phyloP scores from a whole-genome alignment of 2,888 invertebrate species.

The Tenthredo mesomela region DNA sequence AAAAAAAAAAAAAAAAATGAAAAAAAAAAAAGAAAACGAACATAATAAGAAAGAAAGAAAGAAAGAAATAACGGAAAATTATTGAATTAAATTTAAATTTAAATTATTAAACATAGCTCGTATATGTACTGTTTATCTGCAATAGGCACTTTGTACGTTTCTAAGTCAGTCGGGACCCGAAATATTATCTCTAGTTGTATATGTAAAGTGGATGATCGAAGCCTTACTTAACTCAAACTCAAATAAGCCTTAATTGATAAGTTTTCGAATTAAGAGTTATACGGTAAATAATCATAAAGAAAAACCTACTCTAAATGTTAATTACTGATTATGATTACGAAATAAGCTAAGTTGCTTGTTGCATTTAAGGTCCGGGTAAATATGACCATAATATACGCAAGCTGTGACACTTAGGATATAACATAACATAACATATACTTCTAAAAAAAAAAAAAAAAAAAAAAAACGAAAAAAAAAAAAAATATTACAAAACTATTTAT shows the following conservation, averaged over 20 bases:
- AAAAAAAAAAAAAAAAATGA: not conserved
- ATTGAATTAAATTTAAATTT: constrained; percentile 82
- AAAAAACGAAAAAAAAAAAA: constrained; percentile 1
- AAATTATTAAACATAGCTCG: constrained; percentile 70
- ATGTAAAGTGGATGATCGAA: constrained; percentile 51
- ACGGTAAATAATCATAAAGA: constrained; percentile 59
- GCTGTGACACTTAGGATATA: constrained; percentile 52
- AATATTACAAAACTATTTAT: constrained; percentile 49
- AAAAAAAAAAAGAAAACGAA: not conserved
- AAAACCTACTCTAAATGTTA: constrained; percentile 70
- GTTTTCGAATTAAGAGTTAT: constrained; percentile 61
- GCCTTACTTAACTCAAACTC: constrained; percentile 56
- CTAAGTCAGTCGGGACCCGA: constrained; percentile 73
- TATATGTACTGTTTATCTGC: constrained; percentile 53
- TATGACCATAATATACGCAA: constrained; percentile 65
- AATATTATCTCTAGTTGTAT: constrained; percentile 59
- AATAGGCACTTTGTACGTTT: constrained; percentile 57
- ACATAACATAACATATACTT: constrained; percentile 42
- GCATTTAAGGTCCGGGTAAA: constrained; percentile 69
- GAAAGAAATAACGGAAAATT: constrained; percentile 80
- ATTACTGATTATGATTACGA: constrained; percentile 70
- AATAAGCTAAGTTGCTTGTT: constrained; percentile 62
- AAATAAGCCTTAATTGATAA: constrained; percentile 69
- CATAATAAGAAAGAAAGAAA: not conserved
- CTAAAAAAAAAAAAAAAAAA: constrained; percentile 33